phyloP scores from a whole-genome alignment of 2,888 invertebrate species.

The Zootermopsis nevadensis region DNA sequence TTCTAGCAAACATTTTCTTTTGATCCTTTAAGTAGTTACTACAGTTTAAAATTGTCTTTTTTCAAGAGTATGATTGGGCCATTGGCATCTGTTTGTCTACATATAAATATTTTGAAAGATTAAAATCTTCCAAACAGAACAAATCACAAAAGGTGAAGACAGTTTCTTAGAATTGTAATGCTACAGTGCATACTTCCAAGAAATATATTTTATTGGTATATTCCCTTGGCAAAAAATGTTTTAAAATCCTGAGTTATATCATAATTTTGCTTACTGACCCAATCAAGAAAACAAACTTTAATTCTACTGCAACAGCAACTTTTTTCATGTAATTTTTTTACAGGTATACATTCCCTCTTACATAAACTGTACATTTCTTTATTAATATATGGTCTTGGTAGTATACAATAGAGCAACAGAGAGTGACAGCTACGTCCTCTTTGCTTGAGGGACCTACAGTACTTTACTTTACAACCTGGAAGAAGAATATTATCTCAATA shows the following conservation, averaged over 20 bases:
- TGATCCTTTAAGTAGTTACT: slow-evolving; percentile 4
- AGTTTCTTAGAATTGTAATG: background rate
- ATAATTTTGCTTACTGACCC: slow-evolving; percentile 35
- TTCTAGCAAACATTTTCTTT: slow-evolving; percentile 26
- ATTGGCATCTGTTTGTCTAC: background rate
- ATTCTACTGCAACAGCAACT: slow-evolving; percentile 39
- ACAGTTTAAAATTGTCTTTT: background rate
- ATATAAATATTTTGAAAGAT: background rate
- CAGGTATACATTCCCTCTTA: slow-evolving; percentile 33
- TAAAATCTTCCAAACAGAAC: background rate
- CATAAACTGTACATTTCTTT: slow-evolving; percentile 45
- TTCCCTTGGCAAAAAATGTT: background rate
- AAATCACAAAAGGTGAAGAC: background rate
- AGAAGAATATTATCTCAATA: slow-evolving; percentile 16
- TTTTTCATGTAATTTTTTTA: slow-evolving; percentile 24
- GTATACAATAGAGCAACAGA: slow-evolving; percentile 1
- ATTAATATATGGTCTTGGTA: slow-evolving; percentile 18
- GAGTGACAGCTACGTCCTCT: background rate
- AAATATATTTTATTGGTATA: background rate
- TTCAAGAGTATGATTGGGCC: slow-evolving; percentile 2
- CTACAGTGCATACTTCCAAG: background rate
- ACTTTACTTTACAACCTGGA: slow-evolving; percentile 45
- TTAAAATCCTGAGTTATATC: slow-evolving; percentile 45
- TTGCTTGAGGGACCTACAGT: background rate
- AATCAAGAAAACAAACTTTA: slow-evolving; percentile 38